Evolutionary conservation across 2,888 invertebrate genomes (phyloP).

Genomic region (Pinctada fucata): DNA sequence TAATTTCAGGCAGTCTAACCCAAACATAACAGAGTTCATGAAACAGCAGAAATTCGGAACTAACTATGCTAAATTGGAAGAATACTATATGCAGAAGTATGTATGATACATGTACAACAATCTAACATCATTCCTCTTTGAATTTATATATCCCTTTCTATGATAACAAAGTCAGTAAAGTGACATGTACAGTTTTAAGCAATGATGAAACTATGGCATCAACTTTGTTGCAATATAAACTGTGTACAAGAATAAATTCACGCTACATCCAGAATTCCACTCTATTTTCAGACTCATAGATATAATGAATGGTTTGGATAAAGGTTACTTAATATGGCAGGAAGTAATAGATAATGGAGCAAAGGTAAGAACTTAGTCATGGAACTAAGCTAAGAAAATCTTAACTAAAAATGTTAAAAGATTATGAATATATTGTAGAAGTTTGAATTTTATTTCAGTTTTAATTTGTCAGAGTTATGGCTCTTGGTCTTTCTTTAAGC

Average conservation of each 20-base stretch:
- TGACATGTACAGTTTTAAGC: too few species aligned
- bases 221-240: too few species aligned
- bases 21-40: constrained; percentile 83
- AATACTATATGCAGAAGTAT: constrained; percentile 82
- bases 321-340: constrained; percentile 86
- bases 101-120: constrained; percentile 14
- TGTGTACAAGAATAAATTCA: too few species aligned
- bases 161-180: neutral
- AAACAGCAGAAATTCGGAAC: constrained; percentile 79
- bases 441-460: too few species aligned
- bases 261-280: too few species aligned
- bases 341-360: constrained; percentile 90
- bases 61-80: constrained; percentile 82
- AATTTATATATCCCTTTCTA: neutral
- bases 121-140: neutral
- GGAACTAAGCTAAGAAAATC: too few species aligned
- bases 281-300: constrained; percentile 47
- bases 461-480: too few species aligned
- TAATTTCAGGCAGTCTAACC: constrained; percentile 82
- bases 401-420: too few species aligned
- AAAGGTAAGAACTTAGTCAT: constrained; percentile 59
- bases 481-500: too few species aligned
- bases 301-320: constrained; percentile 66
- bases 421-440: too few species aligned
- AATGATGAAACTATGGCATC: too few species aligned